Evolutionary conservation across 2,113 vertebrate genomes (phyloP).

Genomic region (Enhydra lutris): DNA sequence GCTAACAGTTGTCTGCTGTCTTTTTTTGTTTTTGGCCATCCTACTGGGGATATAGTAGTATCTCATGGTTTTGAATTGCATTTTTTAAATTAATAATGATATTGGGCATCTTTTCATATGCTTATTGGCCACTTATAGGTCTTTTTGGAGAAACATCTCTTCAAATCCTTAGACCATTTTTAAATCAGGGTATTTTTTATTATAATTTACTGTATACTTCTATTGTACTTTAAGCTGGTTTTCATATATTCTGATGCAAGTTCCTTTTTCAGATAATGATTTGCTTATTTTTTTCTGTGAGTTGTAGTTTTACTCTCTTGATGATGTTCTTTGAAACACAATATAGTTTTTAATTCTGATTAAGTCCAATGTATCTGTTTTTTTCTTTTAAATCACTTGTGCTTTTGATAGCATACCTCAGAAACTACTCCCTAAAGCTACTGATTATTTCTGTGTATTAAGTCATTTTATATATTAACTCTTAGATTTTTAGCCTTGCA

Average conservation of each 20-base stretch:
- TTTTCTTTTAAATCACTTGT: neutral
- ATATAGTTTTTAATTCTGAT: neutral
- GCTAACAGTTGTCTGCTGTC: neutral
- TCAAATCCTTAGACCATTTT: neutral
- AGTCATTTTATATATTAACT: neutral
- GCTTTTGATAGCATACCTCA: neutral
- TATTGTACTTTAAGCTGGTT: neutral
- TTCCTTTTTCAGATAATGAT: neutral
- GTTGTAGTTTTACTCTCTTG: neutral
- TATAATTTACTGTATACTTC: neutral
- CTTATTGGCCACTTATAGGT: neutral
- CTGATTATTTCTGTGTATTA: neutral
- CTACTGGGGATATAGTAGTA: neutral
- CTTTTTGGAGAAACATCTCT: neutral
- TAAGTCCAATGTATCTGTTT: neutral
- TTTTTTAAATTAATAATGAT: neutral
- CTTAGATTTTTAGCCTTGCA: neutral
- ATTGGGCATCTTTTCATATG: neutral
- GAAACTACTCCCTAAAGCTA: neutral
- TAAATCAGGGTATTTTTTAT: neutral
- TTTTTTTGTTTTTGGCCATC: neutral
- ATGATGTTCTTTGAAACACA: neutral
- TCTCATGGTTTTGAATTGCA: neutral
- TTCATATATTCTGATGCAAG: neutral
- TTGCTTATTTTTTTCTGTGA: neutral